Base-by-base conservation (phyloP, 2,113 vertebrate species). In the Dolichotis patagonum region DNA sequence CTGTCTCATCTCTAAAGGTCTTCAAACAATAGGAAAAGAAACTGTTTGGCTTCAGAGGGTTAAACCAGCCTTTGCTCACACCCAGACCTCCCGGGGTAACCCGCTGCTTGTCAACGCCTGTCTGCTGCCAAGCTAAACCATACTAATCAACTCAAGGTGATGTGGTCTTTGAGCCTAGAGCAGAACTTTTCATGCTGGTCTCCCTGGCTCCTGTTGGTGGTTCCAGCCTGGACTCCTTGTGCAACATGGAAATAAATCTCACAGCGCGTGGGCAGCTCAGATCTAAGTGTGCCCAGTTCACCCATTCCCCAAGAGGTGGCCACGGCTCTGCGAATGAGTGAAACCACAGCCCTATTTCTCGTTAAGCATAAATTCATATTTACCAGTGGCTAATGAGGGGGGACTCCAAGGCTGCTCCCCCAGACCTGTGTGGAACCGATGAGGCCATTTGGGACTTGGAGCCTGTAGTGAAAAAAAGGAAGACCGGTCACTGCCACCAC, bases 381-480 rank as follows among this genome's bases (percentile, higher is more conserved):
- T 12, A 1, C 46, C n/a, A 2, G 56, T 43, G 94, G 67, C 73
- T 60, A 1, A 43, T 56, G 90, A 60, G 4, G 0, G 38, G 63
- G 77, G 49, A 69, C 77, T 20, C 0, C 20, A 3, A 22, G 69
- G 85, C 77, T 60, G 24, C 32, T 24, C 13, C 77, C 26, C 7
- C 32, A 52, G 32, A 28, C 91, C 43, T 14, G 2, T 7, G 52
- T 30, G 62, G 80, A 90, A 12, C 91, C 11, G 60, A 71, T 16
- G 73, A 81, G 60, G 65, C 69, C 87, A 1, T n/a, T 12, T 49
- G 91, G 62, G 41, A 94, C 81, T n/a, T 7, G 85, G 88, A 95
- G 78, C 82, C 87, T 3, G 38, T 92, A 83, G 24, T 69, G 16
- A 88, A 91, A 95, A 95, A 58, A 96, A 88, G 94, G 85, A 96